phyloP scores from a whole-genome alignment of 2,797 vertebrate genomes.

The Enteromius radiatus region DNA sequence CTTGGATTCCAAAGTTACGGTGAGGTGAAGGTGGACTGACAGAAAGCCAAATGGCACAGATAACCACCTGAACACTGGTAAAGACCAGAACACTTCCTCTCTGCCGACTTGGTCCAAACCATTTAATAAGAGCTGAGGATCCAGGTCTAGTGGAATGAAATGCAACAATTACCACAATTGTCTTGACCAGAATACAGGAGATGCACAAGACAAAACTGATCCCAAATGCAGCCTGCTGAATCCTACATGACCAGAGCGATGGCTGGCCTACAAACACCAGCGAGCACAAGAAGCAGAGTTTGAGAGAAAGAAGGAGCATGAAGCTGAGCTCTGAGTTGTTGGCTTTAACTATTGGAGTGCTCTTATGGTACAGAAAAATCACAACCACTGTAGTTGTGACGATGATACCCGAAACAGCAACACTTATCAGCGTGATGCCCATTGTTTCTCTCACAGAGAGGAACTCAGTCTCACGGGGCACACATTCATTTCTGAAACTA shows the following conservation, averaged over 20 bases:
- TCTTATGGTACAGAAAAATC: slow-evolving; percentile 72
- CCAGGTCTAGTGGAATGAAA: slow-evolving; percentile 71
- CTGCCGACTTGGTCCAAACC: slow-evolving; percentile 69
- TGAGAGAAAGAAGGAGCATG: slow-evolving; percentile 60
- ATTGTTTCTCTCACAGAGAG: slow-evolving; percentile 65
- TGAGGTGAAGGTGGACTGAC: slow-evolving; percentile 68
- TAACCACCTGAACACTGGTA: slow-evolving; percentile 72
- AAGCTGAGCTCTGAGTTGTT: slow-evolving; percentile 61
- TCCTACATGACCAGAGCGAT: slow-evolving; percentile 63
- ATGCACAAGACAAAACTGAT: slow-evolving; percentile 67
- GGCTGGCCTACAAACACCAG: slow-evolving; percentile 60
- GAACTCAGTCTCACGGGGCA: slow-evolving; percentile 67
- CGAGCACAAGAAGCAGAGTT: slow-evolving; percentile 64
- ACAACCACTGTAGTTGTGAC: slow-evolving; percentile 71
- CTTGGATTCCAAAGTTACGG: slow-evolving; percentile 64
- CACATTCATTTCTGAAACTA: slow-evolving; percentile 65
- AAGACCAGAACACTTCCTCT: slow-evolving; percentile 63
- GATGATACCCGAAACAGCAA: slow-evolving; percentile 68
- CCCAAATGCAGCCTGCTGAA: slow-evolving; percentile 64
- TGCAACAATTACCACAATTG: slow-evolving; percentile 66
- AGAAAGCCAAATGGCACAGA: slow-evolving; percentile 62
- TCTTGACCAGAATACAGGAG: slow-evolving; percentile 68
- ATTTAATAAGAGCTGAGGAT: slow-evolving; percentile 66
- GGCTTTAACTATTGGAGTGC: slow-evolving; percentile 75
- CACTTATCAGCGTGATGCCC: slow-evolving; percentile 65